phyloP scores from a whole-genome alignment of 2,888 invertebrate species.

The Zygothrica quintamaculata region DNA sequence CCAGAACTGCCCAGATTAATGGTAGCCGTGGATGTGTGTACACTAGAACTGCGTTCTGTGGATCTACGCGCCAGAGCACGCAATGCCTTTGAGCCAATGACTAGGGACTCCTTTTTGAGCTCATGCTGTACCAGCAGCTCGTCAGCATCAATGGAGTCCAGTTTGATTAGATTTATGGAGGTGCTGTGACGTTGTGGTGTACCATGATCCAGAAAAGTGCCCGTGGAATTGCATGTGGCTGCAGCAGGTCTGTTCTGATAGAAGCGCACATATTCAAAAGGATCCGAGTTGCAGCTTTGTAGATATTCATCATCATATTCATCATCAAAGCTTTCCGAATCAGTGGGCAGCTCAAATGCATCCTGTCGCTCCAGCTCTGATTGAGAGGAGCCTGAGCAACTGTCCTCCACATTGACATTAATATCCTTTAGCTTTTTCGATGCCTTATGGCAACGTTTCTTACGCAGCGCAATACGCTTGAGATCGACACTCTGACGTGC shows the following conservation, averaged over 20 bases:
- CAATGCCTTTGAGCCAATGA: conserved; percentile 83
- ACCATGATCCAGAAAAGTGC: conserved; percentile 86
- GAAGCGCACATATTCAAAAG: conserved; percentile 89
- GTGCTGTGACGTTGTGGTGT: conserved; percentile 71
- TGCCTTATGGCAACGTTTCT: conserved; percentile 83
- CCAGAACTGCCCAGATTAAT: conserved; percentile 81
- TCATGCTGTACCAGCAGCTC: conserved; percentile 47
- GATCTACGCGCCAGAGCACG: conserved; percentile 80
- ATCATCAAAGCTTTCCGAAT: conserved; percentile 85
- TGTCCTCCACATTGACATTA: conserved; percentile 56
- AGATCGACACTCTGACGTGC: conserved; percentile 86
- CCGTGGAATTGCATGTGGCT: conserved; percentile 80
- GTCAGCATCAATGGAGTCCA: conserved; percentile 70
- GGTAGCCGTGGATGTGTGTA: conserved; percentile 85
- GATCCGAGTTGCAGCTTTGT: conserved; percentile 86
- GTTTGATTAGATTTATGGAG: conserved; percentile 81
- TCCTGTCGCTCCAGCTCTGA: conserved; percentile 86
- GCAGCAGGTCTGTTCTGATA: conserved; percentile 85
- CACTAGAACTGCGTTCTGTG: conserved; percentile 78
- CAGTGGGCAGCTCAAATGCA: conserved; percentile 85
- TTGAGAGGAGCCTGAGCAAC: conserved; percentile 41
- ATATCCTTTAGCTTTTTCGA: conserved; percentile 83
- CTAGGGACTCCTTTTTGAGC: conserved; percentile 81
- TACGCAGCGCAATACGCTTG: conserved; percentile 86
- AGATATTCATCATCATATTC: conserved; percentile 64